Evolutionary conservation across 1,140 invertebrate species (phyloP).

Genomic region (Babylonia areolata): DNA sequence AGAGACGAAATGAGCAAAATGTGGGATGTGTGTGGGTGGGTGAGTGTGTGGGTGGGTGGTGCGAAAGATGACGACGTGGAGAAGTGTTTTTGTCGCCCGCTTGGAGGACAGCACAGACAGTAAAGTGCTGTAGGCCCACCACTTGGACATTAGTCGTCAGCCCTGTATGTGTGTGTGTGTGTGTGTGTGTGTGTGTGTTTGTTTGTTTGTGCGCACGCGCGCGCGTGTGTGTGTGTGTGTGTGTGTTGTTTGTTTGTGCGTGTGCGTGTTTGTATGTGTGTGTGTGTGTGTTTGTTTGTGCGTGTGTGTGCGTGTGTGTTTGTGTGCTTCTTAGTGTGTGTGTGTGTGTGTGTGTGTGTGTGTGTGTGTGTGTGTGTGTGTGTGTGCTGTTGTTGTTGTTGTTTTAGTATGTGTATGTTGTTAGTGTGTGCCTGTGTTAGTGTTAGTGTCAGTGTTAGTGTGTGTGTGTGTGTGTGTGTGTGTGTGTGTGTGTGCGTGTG

Average conservation of each 20-base stretch:
- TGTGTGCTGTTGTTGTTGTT: neutral
- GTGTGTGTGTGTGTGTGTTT: neutral
- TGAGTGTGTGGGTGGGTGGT: no score
- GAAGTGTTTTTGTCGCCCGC: no score
- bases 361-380: neutral
- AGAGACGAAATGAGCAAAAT: no score
- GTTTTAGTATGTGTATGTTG: neutral
- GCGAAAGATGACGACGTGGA: no score
- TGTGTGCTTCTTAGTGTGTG: neutral
- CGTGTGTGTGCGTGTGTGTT: neutral
- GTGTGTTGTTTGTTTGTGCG: neutral
- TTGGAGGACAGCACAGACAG: no score
- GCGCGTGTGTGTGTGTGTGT: neutral
- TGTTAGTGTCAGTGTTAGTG: neutral
- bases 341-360: neutral
- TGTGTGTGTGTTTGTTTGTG: neutral
- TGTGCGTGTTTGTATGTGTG: neutral
- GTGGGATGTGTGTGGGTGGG: no score
- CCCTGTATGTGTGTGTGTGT: neutral
- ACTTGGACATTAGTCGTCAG: no score
- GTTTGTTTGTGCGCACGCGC: neutral
- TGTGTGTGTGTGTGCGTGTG: neutral
- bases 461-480: neutral
- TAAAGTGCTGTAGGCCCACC: no score
- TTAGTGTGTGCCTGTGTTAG: neutral